Conservation (phyloP, 2,797 vertebrate species). For the Anas bahamensis region DNA sequence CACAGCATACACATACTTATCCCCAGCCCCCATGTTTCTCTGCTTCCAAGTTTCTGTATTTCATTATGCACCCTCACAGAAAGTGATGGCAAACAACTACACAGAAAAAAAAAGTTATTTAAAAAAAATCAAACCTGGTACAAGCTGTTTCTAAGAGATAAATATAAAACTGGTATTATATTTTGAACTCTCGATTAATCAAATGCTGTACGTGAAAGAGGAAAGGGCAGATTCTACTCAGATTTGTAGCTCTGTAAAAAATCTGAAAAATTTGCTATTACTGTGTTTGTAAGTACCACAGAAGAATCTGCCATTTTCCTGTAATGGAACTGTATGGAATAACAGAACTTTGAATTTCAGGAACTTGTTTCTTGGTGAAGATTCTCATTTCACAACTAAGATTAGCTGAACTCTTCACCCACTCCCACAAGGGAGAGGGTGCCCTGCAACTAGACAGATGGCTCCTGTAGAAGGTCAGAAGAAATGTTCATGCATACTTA, state of each 20-base stretch:
- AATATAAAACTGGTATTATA: background rate
- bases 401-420: conserved; percentile 34
- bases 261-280: background rate
- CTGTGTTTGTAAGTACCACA: background rate
- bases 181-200: background rate
- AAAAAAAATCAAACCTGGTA: background rate
- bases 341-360: background rate
- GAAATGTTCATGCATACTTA: conserved; percentile 3
- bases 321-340: background rate
- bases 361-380: background rate
- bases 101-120: background rate
- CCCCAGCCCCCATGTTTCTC: background rate
- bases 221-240: background rate
- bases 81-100: background rate
- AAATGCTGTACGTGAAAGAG: background rate
- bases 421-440: background rate
- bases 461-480: conserved; percentile 14
- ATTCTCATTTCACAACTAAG: background rate
- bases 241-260: background rate
- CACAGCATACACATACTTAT: background rate
- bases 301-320: background rate
- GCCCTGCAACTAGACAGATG: background rate
- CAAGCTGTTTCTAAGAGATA: background rate
- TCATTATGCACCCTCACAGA: background rate
- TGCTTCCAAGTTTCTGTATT: background rate